A percentile compares a stretch with the other conserved stretches of the same genome.
Evolutionary conservation across 2,797 vertebrate genomes (phyloP).

Genomic region (Eulemur rubriventer): DNA sequence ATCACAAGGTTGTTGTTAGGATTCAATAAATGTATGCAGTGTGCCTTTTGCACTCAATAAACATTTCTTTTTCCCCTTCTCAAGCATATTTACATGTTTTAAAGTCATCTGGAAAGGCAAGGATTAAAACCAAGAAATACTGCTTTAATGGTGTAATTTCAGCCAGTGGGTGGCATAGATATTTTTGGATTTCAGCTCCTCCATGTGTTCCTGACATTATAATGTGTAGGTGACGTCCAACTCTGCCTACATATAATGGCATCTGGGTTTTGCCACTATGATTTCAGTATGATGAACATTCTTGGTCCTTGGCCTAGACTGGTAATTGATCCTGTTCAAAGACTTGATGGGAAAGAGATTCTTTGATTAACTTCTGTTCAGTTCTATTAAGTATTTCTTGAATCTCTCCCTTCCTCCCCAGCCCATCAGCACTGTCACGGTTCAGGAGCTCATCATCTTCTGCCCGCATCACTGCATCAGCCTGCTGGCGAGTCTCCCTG

Average conservation of each 20-base stretch:
- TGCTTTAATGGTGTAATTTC: background rate
- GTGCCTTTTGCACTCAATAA: background rate
- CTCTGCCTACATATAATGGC: background rate
- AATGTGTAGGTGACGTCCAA: background rate
- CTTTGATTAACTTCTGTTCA: slow-evolving; percentile 34
- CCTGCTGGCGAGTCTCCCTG: background rate
- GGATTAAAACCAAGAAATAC: slow-evolving; percentile 29
- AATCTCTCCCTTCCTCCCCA: background rate
- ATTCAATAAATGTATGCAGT: slow-evolving; percentile 60
- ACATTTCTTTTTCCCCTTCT: background rate
- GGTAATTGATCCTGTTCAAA: slow-evolving; percentile 37
- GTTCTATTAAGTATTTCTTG: slow-evolving; percentile 40
- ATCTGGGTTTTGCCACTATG: background rate
- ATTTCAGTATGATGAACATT: background rate
- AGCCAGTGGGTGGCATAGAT: slow-evolving; percentile 38
- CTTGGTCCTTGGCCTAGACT: background rate
- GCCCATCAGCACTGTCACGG: background rate
- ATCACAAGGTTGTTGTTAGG: slow-evolving; percentile 15
- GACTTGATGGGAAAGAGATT: background rate
- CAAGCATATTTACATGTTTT: slow-evolving; percentile 8
- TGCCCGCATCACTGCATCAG: background rate
- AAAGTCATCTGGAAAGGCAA: background rate
- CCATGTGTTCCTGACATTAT: background rate
- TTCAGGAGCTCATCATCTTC: slow-evolving; percentile 36
- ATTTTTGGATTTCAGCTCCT: slow-evolving; percentile 28